Percentiles rank a stretch among this genome's conserved stretches.
phyloP scores from a whole-genome alignment of 1,140 invertebrate species.

The Temnothorax longispinosus region DNA sequence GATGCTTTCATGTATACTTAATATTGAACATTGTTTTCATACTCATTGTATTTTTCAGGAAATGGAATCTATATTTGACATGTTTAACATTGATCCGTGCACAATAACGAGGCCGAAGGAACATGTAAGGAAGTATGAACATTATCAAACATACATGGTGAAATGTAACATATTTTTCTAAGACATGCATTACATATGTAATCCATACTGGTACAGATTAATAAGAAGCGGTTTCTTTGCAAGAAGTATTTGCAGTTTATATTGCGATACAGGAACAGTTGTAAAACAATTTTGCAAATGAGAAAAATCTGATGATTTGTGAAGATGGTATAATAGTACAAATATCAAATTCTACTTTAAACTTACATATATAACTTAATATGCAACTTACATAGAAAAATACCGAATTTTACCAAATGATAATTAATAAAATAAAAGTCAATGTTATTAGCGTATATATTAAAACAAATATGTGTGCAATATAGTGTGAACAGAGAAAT shows the following conservation, averaged over 20 bases:
- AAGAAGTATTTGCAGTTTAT: conserved; percentile 5
- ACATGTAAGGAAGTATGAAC: conserved; percentile 83
- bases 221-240: background rate
- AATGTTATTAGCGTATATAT: background rate
- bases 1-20: background rate
- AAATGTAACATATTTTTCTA: background rate
- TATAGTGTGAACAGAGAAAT: background rate
- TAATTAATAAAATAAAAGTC: background rate
- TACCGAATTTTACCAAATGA: background rate
- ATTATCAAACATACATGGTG: background rate
- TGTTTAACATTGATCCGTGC: conserved; percentile 89
- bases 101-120: conserved; percentile 86
- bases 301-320: background rate
- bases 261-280: background rate
- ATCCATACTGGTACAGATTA: background rate
- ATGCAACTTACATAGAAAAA: background rate
- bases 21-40: conserved; percentile 24
- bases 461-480: background rate
- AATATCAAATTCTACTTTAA: conserved; percentile 19
- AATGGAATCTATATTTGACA: conserved; percentile 89
- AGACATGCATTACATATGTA: background rate
- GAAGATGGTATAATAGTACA: background rate
- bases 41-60: conserved; percentile 88
- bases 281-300: background rate
- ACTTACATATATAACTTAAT: background rate